A percentile compares a stretch with the other conserved stretches of the same genome.
Conservation (phyloP, 2,888 invertebrate species). For the Hedychridium roseum region DNA sequence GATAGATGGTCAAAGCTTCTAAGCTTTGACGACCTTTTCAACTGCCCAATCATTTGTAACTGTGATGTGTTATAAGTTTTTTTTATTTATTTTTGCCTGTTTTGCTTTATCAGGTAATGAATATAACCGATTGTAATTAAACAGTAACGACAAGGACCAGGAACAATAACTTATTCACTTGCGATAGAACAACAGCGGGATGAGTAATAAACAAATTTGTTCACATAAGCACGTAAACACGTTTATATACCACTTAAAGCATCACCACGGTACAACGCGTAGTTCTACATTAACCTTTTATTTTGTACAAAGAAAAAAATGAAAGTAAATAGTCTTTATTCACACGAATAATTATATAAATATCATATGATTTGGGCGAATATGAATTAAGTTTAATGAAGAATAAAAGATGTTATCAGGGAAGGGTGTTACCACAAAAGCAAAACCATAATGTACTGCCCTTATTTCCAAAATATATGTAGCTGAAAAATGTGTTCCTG, state of each 20-base stretch:
- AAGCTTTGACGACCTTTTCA: constrained; percentile 20
- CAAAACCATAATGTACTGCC: no score
- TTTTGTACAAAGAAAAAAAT: constrained; percentile 19
- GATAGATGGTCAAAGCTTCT: constrained; percentile 14
- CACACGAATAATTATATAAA: constrained; percentile 30
- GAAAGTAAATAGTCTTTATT: constrained; percentile 38
- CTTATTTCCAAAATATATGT: no score
- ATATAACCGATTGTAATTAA: constrained; percentile 18
- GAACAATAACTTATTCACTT: constrained; percentile 3
- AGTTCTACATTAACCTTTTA: constrained; percentile 20
- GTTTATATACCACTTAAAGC: constrained; percentile 20
- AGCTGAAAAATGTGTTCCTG: no score
- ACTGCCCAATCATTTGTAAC: constrained; percentile 29
- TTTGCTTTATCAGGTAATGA: constrained; percentile 24
- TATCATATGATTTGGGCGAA: no score
- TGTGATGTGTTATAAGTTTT: constrained; percentile 34
- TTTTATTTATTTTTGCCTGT: constrained; percentile 32
- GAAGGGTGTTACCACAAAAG: no score
- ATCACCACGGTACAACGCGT: constrained; percentile 12
- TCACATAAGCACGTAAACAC: constrained; percentile 20
- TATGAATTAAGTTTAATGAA: no score
- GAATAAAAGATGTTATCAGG: no score
- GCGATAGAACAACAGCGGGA: no score
- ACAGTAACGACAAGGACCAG: constrained; percentile 20
- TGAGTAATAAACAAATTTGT: not conserved